Evolutionary conservation across 2,888 invertebrate genomes (phyloP), one percentile per base, ranked within the genome.

Genomic region (Myopa tessellatipennis): DNA sequence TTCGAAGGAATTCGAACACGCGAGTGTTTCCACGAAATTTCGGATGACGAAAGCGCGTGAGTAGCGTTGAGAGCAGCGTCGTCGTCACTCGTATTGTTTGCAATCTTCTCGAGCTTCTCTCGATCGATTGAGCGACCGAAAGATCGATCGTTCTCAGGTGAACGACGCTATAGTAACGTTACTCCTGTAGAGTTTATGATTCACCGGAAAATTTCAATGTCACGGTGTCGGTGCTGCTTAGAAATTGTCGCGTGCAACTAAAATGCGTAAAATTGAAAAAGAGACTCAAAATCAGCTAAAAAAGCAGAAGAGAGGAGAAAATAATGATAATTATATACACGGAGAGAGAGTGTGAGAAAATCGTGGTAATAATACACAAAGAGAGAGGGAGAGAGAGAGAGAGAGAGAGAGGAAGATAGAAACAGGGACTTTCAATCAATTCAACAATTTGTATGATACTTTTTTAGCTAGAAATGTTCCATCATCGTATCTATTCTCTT

Each of bases 161-260:
- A n/a, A 16, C 55, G n/a, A 16, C 50, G 52, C 50, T 34, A 18
- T 8, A 40, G 77, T 65, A 69, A 34, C n/a, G 7, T 18, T 52
- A 74, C 78, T 80, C 79, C 81, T 71, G 77, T 68, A 50, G 79
- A 65, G 80, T 82, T 83, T 82, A 83, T 82, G 80, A 80, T 82
- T 83, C 81, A 71, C 61, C 72, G 76, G 82, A 83, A 83, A 80
- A 81, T 80, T 77, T 40, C 72, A 77, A 81, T 76, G 52, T 76
- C 63, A 68, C n/a, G 76, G 65, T 71, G 71, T 5, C 50, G 52
- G 73, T 10, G 67, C 77, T 45, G 50, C 26, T 75, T 76, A 45
- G 61, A 77, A 45, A 45, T 70, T 77, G 82, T 81, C 82, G 82
- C 82, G 82, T 82, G 81, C 78, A 79, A 76, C 77, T 81, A 79